These are phyloP conservation scores for Baryphthengus martii DNA, from an alignment of 2,113 vertebrate genomes.

Conservation along the genomic window DNA sequence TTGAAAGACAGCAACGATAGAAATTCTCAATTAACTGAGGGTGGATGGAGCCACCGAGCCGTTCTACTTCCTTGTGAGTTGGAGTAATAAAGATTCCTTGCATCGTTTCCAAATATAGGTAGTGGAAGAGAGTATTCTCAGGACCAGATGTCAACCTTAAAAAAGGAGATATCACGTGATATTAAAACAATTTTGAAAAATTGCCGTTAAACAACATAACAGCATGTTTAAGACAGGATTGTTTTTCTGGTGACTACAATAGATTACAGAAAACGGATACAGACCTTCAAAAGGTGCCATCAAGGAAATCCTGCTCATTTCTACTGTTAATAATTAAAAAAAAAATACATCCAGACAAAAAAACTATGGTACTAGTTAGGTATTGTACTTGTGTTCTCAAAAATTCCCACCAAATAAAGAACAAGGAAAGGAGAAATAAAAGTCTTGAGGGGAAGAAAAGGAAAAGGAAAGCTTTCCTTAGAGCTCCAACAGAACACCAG, in stretches of 20 bases:
- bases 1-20: slow-evolving; percentile 94
- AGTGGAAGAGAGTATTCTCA: slow-evolving; percentile 96
- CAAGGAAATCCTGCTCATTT: not conserved
- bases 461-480: not conserved
- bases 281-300: not conserved
- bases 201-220: not conserved
- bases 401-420: not conserved
- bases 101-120: slow-evolving; percentile 87
- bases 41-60: slow-evolving; percentile 87
- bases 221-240: not conserved
- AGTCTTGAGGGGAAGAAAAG: not conserved
- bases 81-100: slow-evolving; percentile 95
- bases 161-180: not conserved
- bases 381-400: not conserved
- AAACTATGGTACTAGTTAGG: not conserved
- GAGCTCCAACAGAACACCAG: not conserved
- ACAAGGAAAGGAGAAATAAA: not conserved
- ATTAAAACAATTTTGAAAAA: not conserved
- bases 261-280: not conserved
- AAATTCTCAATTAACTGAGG: slow-evolving; percentile 92
- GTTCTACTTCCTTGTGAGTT: slow-evolving; percentile 86
- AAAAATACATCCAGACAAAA: not conserved
- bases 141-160: slow-evolving; percentile 87
- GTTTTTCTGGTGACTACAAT: not conserved
- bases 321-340: not conserved